Percentiles rank a stretch among this genome's conserved stretches.
Evolutionary conservation across 2,888 invertebrate genomes (phyloP).

Genomic region (Antitype chi): DNA sequence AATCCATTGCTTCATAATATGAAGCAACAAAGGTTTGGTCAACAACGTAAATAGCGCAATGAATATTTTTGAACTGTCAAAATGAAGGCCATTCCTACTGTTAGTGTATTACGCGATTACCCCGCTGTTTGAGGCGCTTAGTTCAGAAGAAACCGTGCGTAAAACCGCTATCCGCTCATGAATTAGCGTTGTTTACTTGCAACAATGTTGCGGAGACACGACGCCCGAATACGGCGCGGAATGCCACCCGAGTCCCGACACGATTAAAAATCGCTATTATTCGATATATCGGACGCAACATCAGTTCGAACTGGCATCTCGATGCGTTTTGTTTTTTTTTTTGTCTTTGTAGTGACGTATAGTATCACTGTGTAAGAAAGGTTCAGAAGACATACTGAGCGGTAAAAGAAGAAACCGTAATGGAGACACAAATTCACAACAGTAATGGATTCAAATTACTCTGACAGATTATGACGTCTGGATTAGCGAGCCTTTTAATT

Average conservation of each 20-base stretch:
- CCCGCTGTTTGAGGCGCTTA: too few species aligned
- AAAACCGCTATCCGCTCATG: constrained; percentile 41
- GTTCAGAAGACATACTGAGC: not conserved
- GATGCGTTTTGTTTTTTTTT: constrained; percentile 22
- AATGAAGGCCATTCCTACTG: too few species aligned
- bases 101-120: too few species aligned
- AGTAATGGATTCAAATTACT: not conserved
- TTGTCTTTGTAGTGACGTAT: not conserved
- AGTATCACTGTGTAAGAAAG: not conserved
- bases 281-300: constrained; percentile 25
- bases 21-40: too few species aligned
- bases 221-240: constrained; percentile 74
- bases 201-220: constrained; percentile 76
- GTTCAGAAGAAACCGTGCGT: too few species aligned
- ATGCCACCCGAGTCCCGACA: constrained; percentile 69
- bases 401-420: not conserved
- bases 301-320: constrained; percentile 15
- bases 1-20: too few species aligned
- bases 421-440: not conserved
- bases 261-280: constrained; percentile 70
- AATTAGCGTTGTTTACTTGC: constrained; percentile 68
- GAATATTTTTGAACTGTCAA: too few species aligned
- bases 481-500: not conserved
- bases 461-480: not conserved
- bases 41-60: too few species aligned